Conservation (phyloP, 2,113 vertebrate genomes). For the Benitochromis conjunctus region DNA sequence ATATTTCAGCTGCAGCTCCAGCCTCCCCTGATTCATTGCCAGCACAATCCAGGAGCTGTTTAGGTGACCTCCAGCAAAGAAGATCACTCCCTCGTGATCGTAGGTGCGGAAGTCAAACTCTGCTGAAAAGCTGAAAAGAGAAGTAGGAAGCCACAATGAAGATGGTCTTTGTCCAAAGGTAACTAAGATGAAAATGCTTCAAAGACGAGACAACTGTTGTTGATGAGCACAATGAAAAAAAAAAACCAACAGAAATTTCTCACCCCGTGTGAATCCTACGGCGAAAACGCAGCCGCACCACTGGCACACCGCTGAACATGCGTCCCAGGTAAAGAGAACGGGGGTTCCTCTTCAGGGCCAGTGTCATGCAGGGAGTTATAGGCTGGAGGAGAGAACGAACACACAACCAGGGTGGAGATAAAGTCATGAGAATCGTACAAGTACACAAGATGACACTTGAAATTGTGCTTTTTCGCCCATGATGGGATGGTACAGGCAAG, state of each 20-base stretch:
- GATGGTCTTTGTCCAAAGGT: not conserved
- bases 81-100: slow-evolving; percentile 91
- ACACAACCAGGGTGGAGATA: not conserved
- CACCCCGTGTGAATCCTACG: slow-evolving; percentile 86
- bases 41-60: slow-evolving; percentile 92
- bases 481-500: not conserved
- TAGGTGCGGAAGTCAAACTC: slow-evolving; percentile 97
- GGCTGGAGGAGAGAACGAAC: slow-evolving; percentile 63
- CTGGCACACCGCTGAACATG: slow-evolving; percentile 88
- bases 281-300: slow-evolving; percentile 88
- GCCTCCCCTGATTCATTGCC: slow-evolving; percentile 83
- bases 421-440: not conserved
- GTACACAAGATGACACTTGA: not conserved
- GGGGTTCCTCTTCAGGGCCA: slow-evolving; percentile 81
- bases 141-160: not conserved
- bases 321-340: slow-evolving; percentile 91
- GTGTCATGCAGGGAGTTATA: slow-evolving; percentile 81
- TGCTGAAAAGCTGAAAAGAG: slow-evolving; percentile 73
- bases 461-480: not conserved
- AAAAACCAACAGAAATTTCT: slow-evolving; percentile 26
- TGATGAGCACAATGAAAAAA: not conserved
- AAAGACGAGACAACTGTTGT: not conserved
- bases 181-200: not conserved
- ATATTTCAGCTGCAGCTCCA: slow-evolving; percentile 92
- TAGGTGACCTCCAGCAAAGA: slow-evolving; percentile 90